Conservation (phyloP, 2,888 invertebrate genomes). For the Cosmia pyralina region DNA sequence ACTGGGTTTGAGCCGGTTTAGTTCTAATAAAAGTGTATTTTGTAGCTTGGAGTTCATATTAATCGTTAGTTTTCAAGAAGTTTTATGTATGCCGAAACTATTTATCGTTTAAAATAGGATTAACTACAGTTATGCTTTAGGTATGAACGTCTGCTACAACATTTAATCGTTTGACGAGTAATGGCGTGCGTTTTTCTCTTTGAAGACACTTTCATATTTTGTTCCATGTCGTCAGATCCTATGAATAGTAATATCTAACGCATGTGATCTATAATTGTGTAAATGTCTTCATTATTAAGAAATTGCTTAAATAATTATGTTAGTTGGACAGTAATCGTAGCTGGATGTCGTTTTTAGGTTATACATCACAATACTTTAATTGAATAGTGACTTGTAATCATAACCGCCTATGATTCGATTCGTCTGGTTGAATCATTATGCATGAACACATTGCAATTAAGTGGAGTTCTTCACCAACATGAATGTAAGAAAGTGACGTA, state of each 20-base stretch:
- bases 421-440: conserved; percentile 67
- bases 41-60: conserved; percentile 85
- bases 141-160: conserved; percentile 90
- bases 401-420: conserved; percentile 81
- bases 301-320: conserved; percentile 63
- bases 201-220: conserved; percentile 90
- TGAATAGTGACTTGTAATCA: conserved; percentile 88
- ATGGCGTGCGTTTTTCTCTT: conserved; percentile 92
- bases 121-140: conserved; percentile 93
- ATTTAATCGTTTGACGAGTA: conserved; percentile 90
- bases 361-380: conserved; percentile 87
- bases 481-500: conserved; percentile 86
- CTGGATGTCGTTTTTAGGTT: conserved; percentile 90
- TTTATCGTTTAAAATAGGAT: conserved; percentile 89
- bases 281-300: conserved; percentile 63
- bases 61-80: conserved; percentile 87
- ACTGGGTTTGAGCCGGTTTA: conserved; percentile 94
- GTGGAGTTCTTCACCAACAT: conserved; percentile 73
- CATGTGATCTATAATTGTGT: conserved; percentile 71
- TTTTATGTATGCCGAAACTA: conserved; percentile 86
- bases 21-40: conserved; percentile 90
- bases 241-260: conserved; percentile 72
- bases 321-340: conserved; percentile 73
- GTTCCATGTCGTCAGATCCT: conserved; percentile 81
- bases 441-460: conserved; percentile 63